A percentile compares a stretch with the other conserved stretches of the same genome.
These are phyloP conservation scores for Xenopus borealis DNA, from an alignment of 2,113 vertebrate species.

Conservation along the genomic window DNA sequence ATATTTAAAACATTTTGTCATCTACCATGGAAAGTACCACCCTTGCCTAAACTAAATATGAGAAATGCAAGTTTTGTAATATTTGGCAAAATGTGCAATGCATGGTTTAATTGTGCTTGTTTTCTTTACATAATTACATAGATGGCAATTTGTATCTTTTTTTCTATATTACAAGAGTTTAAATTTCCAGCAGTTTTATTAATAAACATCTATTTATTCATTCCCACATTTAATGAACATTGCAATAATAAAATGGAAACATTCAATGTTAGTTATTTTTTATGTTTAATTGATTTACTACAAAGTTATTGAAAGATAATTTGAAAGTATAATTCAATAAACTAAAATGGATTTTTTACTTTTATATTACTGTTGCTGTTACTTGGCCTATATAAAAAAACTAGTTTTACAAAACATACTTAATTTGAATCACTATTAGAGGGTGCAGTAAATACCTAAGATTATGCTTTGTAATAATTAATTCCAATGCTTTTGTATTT, in stretches of 20 bases:
- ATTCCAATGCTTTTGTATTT: too few relatives aligned
- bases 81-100: slow-evolving; percentile 21
- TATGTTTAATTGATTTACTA: slow-evolving; percentile 4
- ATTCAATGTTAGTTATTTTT: slow-evolving; percentile 29
- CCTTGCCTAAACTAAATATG: too few relatives aligned
- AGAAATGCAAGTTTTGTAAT: slow-evolving; percentile 13
- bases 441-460: too few relatives aligned
- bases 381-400: too few relatives aligned
- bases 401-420: too few relatives aligned
- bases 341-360: neutral
- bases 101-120: slow-evolving; percentile 39
- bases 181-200: slow-evolving; percentile 40
- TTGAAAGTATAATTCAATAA: slow-evolving; percentile 9
- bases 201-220: slow-evolving; percentile 44
- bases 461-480: too few relatives aligned
- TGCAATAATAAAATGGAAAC: slow-evolving; percentile 28
- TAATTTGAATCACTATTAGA: too few relatives aligned
- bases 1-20: too few relatives aligned
- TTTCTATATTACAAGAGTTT: slow-evolving; percentile 20
- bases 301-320: slow-evolving; percentile 26
- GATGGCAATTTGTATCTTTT: slow-evolving; percentile 36
- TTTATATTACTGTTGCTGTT: too few relatives aligned
- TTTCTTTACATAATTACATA: slow-evolving; percentile 41
- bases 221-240: slow-evolving; percentile 25
- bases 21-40: too few relatives aligned